These are phyloP conservation scores for Aplochiton taeniatus DNA, from an alignment of 2,797 vertebrate species.

Conservation along the genomic window DNA sequence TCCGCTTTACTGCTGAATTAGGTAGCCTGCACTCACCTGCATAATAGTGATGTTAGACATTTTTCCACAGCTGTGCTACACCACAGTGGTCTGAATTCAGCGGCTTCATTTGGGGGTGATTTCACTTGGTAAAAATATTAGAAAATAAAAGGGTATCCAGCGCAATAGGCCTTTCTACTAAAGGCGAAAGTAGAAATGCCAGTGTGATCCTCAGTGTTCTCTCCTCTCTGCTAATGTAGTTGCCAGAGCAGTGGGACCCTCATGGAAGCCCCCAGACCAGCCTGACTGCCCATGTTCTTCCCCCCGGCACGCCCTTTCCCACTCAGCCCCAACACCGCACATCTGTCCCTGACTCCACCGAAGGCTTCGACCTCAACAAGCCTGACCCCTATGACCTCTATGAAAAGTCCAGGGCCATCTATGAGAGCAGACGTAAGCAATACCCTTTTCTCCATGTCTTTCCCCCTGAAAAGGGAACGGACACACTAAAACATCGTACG, in stretches of 20 bases:
- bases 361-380: slow-evolving; percentile 95
- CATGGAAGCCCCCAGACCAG: slow-evolving; percentile 94
- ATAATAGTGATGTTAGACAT: slow-evolving; percentile 26
- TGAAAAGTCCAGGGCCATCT: slow-evolving; percentile 98
- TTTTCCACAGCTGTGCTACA: slow-evolving; percentile 30
- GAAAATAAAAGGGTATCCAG: no score
- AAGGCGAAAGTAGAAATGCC: no score
- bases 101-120: no score
- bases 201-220: not conserved
- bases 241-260: slow-evolving; percentile 92
- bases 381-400: slow-evolving; percentile 98
- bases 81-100: slow-evolving; percentile 12
- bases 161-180: no score
- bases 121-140: no score
- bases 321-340: slow-evolving; percentile 87
- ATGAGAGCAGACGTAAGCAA: slow-evolving; percentile 98
- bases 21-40: slow-evolving; percentile 30
- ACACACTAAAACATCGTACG: no score
- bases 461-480: no score
- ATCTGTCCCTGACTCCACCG: slow-evolving; percentile 91
- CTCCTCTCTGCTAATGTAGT: slow-evolving; percentile 61
- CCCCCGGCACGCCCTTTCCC: slow-evolving; percentile 86
- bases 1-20: slow-evolving; percentile 40
- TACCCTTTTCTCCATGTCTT: no score
- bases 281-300: slow-evolving; percentile 82